These are phyloP conservation scores for Parazoanthus atlanticus DNA, from an alignment of 92 coral and sea anemone genomes.

Conservation along the genomic window DNA sequence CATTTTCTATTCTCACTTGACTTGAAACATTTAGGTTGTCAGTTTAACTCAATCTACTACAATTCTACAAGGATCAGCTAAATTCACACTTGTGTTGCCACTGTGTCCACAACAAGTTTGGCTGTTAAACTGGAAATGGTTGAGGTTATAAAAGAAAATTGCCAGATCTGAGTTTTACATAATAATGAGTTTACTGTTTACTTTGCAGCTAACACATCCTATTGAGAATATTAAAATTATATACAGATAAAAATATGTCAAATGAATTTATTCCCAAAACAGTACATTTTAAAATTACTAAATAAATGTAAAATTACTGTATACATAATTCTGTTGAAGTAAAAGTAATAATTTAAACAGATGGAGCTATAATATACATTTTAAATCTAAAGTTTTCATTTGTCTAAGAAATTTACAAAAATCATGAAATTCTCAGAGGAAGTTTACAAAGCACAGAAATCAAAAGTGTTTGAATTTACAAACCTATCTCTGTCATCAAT, in stretches of 20 bases:
- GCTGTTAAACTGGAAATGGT: slow-evolving; percentile 15
- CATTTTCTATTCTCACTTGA: slow-evolving; percentile 18
- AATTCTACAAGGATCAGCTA: not conserved
- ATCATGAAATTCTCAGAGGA: slow-evolving; percentile 14
- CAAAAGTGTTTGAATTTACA: slow-evolving; percentile 31
- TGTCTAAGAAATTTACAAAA: slow-evolving; percentile 3
- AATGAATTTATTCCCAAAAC: slow-evolving; percentile 13
- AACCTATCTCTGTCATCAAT: slow-evolving; percentile 85
- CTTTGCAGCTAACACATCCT: slow-evolving; percentile 44
- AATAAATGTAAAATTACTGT: not conserved
- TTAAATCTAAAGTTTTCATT: not conserved
- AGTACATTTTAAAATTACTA: not conserved
- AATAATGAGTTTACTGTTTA: slow-evolving; percentile 43
- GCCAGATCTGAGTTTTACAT: slow-evolving; percentile 29
- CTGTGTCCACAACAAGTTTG: slow-evolving; percentile 6
- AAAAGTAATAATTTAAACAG: not conserved
- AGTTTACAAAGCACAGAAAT: slow-evolving; percentile 25
- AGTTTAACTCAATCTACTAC: not conserved
- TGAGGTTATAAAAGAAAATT: slow-evolving; percentile 23
- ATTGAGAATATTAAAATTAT: slow-evolving; percentile 40
- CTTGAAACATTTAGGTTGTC: not conserved
- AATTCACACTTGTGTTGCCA: not conserved
- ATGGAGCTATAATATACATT: not conserved
- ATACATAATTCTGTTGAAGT: not conserved
- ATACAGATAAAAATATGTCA: slow-evolving; percentile 47